Percentiles rank a stretch among this genome's conserved stretches.
These are phyloP conservation scores for Ascidia mentula DNA, from an alignment of 23 tunicate genomes.

Conservation along the genomic window DNA sequence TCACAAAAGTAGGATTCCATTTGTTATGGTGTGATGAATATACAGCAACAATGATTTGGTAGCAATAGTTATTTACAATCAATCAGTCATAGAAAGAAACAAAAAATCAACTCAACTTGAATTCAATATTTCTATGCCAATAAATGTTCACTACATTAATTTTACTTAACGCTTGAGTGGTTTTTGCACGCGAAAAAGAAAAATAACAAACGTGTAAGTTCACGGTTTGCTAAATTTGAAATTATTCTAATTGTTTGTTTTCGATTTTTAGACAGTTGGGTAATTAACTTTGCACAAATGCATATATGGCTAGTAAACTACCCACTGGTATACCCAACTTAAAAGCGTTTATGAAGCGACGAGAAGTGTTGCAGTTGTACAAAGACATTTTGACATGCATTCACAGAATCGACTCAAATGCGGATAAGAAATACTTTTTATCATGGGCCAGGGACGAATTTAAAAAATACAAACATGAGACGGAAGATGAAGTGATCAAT, in stretches of 20 bases:
- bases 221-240: not conserved
- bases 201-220: not conserved
- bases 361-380: conserved; percentile 60
- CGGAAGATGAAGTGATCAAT: conserved; percentile 43
- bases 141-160: too few species aligned
- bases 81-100: too few species aligned
- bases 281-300: not conserved
- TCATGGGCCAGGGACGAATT: conserved; percentile 74
- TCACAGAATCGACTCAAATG: conserved; percentile 24
- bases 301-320: conserved; percentile 46
- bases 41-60: too few species aligned
- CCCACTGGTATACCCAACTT: conserved; percentile 36
- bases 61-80: too few species aligned
- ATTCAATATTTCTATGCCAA: too few species aligned
- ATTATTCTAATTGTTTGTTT: not conserved
- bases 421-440: conserved; percentile 39
- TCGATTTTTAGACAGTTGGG: not conserved
- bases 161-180: not conserved
- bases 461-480: conserved; percentile 48
- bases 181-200: not conserved
- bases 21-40: too few species aligned
- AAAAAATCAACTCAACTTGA: too few species aligned
- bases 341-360: conserved; percentile 60
- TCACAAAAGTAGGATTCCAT: too few species aligned
- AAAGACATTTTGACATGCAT: conserved; percentile 47